Percentiles rank a stretch among this genome's conserved stretches.
Conservation (phyloP, 2,797 vertebrate species). For the Sitta carolinensis region DNA sequence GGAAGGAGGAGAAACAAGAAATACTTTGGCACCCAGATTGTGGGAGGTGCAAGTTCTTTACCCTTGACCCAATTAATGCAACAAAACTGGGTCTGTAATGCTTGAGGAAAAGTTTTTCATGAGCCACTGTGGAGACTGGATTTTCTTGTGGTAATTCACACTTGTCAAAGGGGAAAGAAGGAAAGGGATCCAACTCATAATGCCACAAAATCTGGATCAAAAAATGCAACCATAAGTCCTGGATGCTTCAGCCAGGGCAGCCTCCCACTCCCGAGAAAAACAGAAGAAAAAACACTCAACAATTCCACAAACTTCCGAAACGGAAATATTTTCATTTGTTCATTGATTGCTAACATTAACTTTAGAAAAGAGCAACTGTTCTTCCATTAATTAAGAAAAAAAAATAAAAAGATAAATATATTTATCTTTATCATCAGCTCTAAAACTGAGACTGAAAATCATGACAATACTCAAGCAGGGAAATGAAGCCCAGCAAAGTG, state of each 20-base stretch:
- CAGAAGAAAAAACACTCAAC: neutral
- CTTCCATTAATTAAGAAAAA: neutral
- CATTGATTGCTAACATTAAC: neutral
- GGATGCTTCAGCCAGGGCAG: neutral
- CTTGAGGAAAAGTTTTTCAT: neutral
- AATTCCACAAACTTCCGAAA: neutral
- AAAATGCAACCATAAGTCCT: neutral
- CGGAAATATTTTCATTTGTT: neutral
- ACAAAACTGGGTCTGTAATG: accelerated
- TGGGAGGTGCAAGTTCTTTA: neutral
- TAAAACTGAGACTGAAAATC: neutral
- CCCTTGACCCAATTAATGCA: neutral
- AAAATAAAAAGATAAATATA: neutral
- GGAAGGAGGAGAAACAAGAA: neutral
- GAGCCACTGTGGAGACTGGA: neutral
- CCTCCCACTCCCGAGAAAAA: neutral
- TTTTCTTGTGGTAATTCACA: neutral
- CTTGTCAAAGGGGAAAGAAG: neutral
- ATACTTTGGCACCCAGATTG: accelerated
- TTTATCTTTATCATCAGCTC: neutral
- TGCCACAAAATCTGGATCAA: neutral
- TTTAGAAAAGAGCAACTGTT: neutral
- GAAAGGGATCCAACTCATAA: neutral
- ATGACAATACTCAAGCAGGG: neutral
- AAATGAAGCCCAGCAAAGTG: neutral